These are phyloP conservation scores for Styela clava DNA, from an alignment of 23 tunicate species.

Conservation along the genomic window DNA sequence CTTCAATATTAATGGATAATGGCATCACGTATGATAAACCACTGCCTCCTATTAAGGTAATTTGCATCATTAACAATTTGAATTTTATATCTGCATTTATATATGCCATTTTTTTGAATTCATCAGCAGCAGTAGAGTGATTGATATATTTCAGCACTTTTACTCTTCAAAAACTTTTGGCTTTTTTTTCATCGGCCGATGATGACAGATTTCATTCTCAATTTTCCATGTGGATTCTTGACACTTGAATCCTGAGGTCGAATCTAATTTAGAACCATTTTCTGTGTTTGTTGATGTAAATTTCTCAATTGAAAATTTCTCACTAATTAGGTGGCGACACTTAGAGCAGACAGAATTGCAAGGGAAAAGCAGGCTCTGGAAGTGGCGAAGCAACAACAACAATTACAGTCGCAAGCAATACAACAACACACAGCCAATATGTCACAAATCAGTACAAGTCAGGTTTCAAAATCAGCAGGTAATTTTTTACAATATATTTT, in stretches of 20 bases:
- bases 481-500: too few relatives aligned
- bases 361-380: slow-evolving; percentile 46
- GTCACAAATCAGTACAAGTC: slow-evolving; percentile 6
- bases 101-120: too few relatives aligned
- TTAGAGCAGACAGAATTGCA: slow-evolving; percentile 50
- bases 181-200: not conserved
- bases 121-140: too few relatives aligned
- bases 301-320: too few relatives aligned
- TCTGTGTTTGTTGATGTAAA: not conserved
- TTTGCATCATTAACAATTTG: too few relatives aligned
- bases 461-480: not conserved
- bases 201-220: not conserved
- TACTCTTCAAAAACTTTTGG: too few relatives aligned
- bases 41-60: slow-evolving; percentile 68
- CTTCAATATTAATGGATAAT: slow-evolving; percentile 64
- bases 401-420: slow-evolving; percentile 17
- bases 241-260: not conserved
- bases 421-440: slow-evolving; percentile 11
- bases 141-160: too few relatives aligned
- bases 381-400: slow-evolving; percentile 33
- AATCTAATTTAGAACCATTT: not conserved
- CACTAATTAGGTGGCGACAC: slow-evolving; percentile 78
- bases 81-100: too few relatives aligned
- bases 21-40: slow-evolving; percentile 88
- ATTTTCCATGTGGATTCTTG: not conserved